Conservation (phyloP, 2,888 invertebrate genomes). For the Marronus borbonicus region DNA sequence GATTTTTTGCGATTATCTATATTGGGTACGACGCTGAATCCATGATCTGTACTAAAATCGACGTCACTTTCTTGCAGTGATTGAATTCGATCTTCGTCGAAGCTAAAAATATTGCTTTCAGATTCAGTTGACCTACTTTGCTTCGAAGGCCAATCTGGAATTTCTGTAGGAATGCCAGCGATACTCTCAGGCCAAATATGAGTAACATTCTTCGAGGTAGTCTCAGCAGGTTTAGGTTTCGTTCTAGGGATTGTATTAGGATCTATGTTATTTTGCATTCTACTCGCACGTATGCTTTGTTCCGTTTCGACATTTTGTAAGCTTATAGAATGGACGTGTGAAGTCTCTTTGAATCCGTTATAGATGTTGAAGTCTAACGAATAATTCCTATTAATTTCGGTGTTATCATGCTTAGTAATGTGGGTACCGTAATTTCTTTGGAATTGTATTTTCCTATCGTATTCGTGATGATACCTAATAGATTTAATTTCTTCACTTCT, state of each 20-base stretch:
- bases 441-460: slow-evolving; percentile 68
- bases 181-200: slow-evolving; percentile 76
- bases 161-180: slow-evolving; percentile 72
- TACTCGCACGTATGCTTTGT: slow-evolving; percentile 73
- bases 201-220: slow-evolving; percentile 62
- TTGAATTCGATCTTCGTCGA: slow-evolving; percentile 84
- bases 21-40: slow-evolving; percentile 66
- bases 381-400: slow-evolving; percentile 55
- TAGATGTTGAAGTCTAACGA: slow-evolving; percentile 54
- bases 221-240: slow-evolving; percentile 57
- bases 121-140: slow-evolving; percentile 76
- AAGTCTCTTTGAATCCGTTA: slow-evolving; percentile 70
- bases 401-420: slow-evolving; percentile 57
- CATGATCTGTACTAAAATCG: slow-evolving; percentile 58
- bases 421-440: slow-evolving; percentile 69
- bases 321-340: slow-evolving; percentile 79
- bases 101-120: slow-evolving; percentile 82
- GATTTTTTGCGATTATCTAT: slow-evolving; percentile 60
- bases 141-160: slow-evolving; percentile 55
- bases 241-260: slow-evolving; percentile 71
- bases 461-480: slow-evolving; percentile 62
- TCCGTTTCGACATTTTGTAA: slow-evolving; percentile 82
- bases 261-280: slow-evolving; percentile 72
- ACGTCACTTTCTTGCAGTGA: slow-evolving; percentile 75
- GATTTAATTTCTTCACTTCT: slow-evolving; percentile 60